Evolutionary conservation across 2,888 invertebrate species (phyloP).

Genomic region (Zaprionus obscuricornis): DNA sequence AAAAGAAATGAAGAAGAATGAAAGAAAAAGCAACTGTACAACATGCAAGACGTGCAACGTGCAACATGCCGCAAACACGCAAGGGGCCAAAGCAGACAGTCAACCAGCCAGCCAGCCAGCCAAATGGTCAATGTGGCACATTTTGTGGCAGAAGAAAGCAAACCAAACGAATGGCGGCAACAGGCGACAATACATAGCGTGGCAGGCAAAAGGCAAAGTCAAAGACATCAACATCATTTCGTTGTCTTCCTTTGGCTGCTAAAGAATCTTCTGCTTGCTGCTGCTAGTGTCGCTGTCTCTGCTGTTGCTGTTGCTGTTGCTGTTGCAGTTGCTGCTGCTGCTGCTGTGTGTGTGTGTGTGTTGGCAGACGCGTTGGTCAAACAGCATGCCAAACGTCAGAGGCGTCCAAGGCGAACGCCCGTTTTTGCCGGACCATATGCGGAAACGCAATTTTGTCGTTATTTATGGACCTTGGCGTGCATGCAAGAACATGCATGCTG

Average conservation of each 20-base stretch:
- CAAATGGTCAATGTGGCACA: not conserved
- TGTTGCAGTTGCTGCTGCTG: not conserved
- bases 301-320: not conserved
- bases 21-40: slow-evolving; percentile 63
- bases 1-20: slow-evolving; percentile 44
- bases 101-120: not conserved
- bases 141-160: not conserved
- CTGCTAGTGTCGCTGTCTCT: not conserved
- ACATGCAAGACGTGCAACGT: slow-evolving; percentile 42
- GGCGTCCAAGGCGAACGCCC: slow-evolving; percentile 20
- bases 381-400: slow-evolving; percentile 64
- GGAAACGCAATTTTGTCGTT: slow-evolving; percentile 82
- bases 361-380: slow-evolving; percentile 48
- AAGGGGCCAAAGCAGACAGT: slow-evolving; percentile 17
- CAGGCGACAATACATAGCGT: not conserved
- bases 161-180: not conserved
- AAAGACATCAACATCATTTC: slow-evolving; percentile 45
- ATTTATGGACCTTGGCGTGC: slow-evolving; percentile 80
- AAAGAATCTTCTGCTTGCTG: no score
- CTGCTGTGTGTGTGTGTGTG: not conserved
- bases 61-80: slow-evolving; percentile 44
- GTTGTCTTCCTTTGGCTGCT: not conserved
- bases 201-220: slow-evolving; percentile 29
- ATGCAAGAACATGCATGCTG: slow-evolving; percentile 72
- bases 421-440: slow-evolving; percentile 65